Conservation (phyloP, 2,888 invertebrate genomes). For the Noctua janthe region DNA sequence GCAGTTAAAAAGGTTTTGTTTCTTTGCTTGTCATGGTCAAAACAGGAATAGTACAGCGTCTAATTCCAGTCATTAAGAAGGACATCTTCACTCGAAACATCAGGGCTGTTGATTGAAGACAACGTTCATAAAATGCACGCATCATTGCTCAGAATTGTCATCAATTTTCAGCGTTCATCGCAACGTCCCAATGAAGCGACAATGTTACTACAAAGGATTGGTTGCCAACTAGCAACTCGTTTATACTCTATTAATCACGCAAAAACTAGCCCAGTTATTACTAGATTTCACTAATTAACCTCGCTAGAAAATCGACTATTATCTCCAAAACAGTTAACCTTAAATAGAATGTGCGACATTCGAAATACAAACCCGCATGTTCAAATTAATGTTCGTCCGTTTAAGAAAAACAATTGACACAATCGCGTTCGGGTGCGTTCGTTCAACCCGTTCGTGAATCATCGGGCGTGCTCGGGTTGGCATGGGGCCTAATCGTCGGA, state of each 20-base stretch:
- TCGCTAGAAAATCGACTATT: conserved; percentile 62
- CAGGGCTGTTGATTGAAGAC: conserved; percentile 44
- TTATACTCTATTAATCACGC: conserved; percentile 55
- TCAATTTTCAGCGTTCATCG: conserved; percentile 61
- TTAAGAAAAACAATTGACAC: conserved; percentile 88
- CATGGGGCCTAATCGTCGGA: conserved; percentile 88
- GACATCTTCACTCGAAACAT: conserved; percentile 31
- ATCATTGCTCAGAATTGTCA: conserved; percentile 59
- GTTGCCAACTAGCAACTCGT: conserved; percentile 54
- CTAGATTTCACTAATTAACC: conserved; percentile 57
- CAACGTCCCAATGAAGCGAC: conserved; percentile 43
- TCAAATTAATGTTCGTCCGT: conserved; percentile 82
- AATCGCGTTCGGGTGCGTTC: conserved; percentile 77
- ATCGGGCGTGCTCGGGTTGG: conserved; percentile 84
- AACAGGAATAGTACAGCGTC: neutral
- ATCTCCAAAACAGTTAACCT: conserved; percentile 66
- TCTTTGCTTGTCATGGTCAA: conserved; percentile 17
- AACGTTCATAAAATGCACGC: conserved; percentile 48
- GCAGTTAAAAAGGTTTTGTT: neutral
- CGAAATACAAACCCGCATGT: conserved; percentile 86
- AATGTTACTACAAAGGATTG: conserved; percentile 30
- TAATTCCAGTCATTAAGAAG: conserved; percentile 33
- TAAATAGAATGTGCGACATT: conserved; percentile 73
- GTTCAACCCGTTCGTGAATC: conserved; percentile 87
- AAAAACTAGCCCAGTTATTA: conserved; percentile 56